These are phyloP conservation scores for Drosophila mayri DNA, from an alignment of 1,140 invertebrate species.

Conservation along the genomic window DNA sequence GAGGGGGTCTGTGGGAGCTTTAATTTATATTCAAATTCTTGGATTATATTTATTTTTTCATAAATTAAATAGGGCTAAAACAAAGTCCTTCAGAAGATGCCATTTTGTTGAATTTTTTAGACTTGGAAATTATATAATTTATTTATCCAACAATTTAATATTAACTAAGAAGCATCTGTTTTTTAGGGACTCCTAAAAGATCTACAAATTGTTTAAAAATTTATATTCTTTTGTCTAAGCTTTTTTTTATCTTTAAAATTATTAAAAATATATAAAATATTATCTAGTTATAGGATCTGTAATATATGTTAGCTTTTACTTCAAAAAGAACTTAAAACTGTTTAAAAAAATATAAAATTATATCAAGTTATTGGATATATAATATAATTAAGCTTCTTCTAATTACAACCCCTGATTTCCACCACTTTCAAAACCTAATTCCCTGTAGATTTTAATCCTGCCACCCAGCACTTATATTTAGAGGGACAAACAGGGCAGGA, in stretches of 20 bases:
- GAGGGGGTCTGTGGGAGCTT: neutral
- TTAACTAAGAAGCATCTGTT: no score
- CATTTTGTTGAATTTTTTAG: neutral
- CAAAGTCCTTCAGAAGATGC: neutral
- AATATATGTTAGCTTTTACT: no score
- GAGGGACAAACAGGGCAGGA: neutral
- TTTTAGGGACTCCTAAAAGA: neutral
- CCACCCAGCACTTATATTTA: neutral
- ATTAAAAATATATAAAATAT: no score
- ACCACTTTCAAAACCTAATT: neutral
- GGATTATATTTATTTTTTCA: neutral
- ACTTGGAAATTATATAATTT: neutral
- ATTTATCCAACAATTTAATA: neutral
- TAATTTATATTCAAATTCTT: neutral
- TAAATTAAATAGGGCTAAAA: neutral
- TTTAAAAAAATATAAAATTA: neutral
- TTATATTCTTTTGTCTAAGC: no score
- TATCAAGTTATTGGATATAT: neutral
- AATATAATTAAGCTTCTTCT: neutral
- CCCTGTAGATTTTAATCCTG: slow-evolving; percentile 3
- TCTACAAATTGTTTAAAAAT: neutral
- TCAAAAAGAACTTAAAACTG: neutral
- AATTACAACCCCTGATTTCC: neutral
- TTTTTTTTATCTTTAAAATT: no score
- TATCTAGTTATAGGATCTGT: no score